These are phyloP conservation scores for Fragum whitleyi DNA, from an alignment of 2,888 invertebrate species.

Conservation along the genomic window DNA sequence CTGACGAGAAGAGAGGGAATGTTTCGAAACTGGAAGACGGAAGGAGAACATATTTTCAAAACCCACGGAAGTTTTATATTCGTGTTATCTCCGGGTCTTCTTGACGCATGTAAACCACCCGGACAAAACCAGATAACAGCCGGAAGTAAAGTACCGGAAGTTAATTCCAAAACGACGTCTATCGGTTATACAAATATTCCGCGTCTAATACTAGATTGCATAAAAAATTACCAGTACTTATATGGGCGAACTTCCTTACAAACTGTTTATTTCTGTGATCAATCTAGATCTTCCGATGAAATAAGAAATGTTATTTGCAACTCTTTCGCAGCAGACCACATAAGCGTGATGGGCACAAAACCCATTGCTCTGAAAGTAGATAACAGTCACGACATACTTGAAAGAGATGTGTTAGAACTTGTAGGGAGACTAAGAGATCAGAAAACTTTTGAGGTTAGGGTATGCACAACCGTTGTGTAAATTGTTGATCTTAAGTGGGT, in stretches of 20 bases:
- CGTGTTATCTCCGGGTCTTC: constrained; percentile 8
- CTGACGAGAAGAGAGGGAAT: not conserved
- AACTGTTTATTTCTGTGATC: constrained; percentile 4
- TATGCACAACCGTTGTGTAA: not conserved
- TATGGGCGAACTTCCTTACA: not conserved
- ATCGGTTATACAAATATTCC: constrained; percentile 11
- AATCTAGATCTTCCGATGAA: not conserved
- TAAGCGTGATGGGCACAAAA: not conserved
- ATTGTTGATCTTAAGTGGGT: no score
- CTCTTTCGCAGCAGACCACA: not conserved
- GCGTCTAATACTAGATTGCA: not conserved
- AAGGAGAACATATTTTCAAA: constrained; percentile 9
- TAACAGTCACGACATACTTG: not conserved
- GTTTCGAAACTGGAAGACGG: constrained; percentile 14
- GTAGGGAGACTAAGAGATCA: not conserved
- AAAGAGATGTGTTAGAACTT: not conserved
- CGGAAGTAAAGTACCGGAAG: constrained; percentile 3
- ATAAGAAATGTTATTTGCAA: not conserved
- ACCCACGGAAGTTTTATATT: not conserved
- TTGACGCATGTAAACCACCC: not conserved
- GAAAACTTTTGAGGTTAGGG: not conserved
- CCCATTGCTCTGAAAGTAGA: not conserved
- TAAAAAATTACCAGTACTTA: not conserved
- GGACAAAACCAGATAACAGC: not conserved
- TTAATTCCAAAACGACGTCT: not conserved